A percentile compares a stretch with the other conserved stretches of the same genome.
These are phyloP conservation scores for Henricia sp. DNA, from an alignment of 53 echinoderm and acorn worm genomes.

Conservation along the genomic window DNA sequence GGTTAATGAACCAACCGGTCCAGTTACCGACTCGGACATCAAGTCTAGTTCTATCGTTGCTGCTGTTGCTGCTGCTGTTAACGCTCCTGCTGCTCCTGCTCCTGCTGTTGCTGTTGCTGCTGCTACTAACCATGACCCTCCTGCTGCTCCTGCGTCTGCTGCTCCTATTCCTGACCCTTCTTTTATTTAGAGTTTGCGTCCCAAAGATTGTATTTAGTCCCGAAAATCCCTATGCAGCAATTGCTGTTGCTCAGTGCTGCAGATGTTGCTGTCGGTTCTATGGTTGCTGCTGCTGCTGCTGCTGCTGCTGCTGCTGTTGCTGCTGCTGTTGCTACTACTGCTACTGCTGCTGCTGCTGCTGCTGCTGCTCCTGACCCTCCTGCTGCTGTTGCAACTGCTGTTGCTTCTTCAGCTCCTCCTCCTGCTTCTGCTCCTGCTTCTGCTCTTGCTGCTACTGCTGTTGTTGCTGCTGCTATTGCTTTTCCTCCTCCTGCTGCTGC, in stretches of 20 bases:
- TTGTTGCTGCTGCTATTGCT: not conserved
- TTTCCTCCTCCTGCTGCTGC: not conserved
- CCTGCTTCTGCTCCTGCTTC: not conserved
- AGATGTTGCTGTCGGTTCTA: no score
- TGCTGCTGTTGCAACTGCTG: not conserved
- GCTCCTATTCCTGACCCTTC: no score
- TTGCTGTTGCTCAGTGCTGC: no score
- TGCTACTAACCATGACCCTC: constrained; percentile 17
- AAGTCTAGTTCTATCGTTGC: no score
- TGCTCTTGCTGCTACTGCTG: not conserved
- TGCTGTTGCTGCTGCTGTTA: constrained; percentile 32
- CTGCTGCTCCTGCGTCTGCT: constrained; percentile 1
- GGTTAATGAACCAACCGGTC: no score
- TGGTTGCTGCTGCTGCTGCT: no score
- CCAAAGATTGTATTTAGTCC: no score
- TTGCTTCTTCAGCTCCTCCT: not conserved
- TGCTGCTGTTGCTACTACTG: not conserved
- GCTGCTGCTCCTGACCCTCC: not conserved
- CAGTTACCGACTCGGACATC: not conserved
- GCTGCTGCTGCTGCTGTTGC: not conserved
- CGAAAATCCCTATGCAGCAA: no score
- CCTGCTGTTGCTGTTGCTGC: constrained; percentile 38
- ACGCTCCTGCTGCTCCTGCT: constrained; percentile 27
- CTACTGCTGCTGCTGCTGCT: not conserved
- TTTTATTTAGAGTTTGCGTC: no score